Evolutionary conservation across 2,888 invertebrate genomes (phyloP).

Genomic region (Pterobdella sp.): DNA sequence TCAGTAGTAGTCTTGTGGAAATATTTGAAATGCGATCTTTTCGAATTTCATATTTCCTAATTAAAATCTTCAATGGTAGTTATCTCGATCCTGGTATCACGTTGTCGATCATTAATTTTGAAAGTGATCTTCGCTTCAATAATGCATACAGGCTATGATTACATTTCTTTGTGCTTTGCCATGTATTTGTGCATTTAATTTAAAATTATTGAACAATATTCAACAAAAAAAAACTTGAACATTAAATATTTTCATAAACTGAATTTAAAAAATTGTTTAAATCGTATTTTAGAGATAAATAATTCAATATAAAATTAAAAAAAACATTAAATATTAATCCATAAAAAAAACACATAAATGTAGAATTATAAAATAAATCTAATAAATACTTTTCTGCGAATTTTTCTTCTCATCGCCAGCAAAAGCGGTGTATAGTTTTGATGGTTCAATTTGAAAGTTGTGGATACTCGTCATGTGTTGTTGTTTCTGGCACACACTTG

Average conservation of each 20-base stretch:
- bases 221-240: too few species aligned
- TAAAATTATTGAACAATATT: too few species aligned
- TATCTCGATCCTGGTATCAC: too few species aligned
- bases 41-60: too few species aligned
- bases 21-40: too few species aligned
- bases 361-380: too few species aligned
- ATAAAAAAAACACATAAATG: background rate
- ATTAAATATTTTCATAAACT: too few species aligned
- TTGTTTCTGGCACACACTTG: background rate
- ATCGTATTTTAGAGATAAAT: background rate
- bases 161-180: background rate
- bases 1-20: too few species aligned
- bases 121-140: conserved; percentile 3
- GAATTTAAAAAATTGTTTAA: background rate
- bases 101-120: background rate
- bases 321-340: background rate
- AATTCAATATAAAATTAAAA: background rate
- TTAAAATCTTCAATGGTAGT: too few species aligned
- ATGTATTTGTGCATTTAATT: background rate
- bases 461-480: background rate
- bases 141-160: conserved; percentile 9
- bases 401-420: background rate
- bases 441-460: background rate
- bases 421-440: background rate
- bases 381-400: background rate